Base-by-base conservation (phyloP, 2,113 vertebrate genomes). In the Ramphastos sulfuratus region DNA sequence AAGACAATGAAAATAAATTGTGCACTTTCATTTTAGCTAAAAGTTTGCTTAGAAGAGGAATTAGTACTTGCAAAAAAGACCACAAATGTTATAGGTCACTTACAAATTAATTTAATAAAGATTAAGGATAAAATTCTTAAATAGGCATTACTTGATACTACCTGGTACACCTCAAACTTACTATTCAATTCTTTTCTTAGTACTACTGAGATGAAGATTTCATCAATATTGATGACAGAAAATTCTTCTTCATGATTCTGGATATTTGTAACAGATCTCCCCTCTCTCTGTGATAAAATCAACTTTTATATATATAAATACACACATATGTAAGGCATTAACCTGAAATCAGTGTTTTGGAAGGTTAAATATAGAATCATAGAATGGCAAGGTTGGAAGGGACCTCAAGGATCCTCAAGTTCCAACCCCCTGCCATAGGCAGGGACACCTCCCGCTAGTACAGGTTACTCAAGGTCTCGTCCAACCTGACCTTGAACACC, bases 11-110 rank as follows among this genome's bases (percentile, higher is more conserved):
- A 89, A 70, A 92, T 67, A 95, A 94, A 84, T 39, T 91, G 18
- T 88, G 55, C 44, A 90, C 65, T 95, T 88, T 71, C 85, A 95
- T 73, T 89, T 96, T 67, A 74, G 27, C 81, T 96, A 82, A 96
- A 92, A 76, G 89, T 59, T 54, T 82, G 12, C 7, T 88, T 89
- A 67, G 31, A 83, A 48, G 33, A 85, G 67, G 76, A 93, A 59
- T 10, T 37, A 6, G 28, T 42, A 78, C 27, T 93, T 72, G n/a
- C 19, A 74, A 50, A 73, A 63, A 31, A 54, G 46, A 42, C 21
- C 9, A 31, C 12, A 77, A 61, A 63, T 23, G 2, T 1, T 1
- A 2, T 23, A 78, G 31, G 28, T 1, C 5, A 55, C 4, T 73
- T 71, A n/a, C 61, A 69, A 70, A 74, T 24, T 52, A 64, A 24